Base-by-base conservation (phyloP, 1,140 invertebrate genomes). In the Pseudoatta argentina region DNA sequence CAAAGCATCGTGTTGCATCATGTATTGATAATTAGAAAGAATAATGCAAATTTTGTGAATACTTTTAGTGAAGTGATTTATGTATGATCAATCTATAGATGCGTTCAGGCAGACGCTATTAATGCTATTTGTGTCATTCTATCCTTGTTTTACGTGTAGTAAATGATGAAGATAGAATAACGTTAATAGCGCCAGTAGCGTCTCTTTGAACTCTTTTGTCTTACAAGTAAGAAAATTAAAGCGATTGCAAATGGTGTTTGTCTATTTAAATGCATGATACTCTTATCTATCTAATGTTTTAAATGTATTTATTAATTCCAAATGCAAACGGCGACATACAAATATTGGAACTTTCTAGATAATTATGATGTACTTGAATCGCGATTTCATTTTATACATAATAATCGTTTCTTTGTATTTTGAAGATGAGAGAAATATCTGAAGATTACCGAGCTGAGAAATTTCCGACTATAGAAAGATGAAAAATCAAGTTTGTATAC, bases 211-310 rank as follows among this genome's bases (percentile, higher is more conserved):
- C 4, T 24, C 34, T 39, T 39, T 7, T 39, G 10, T 67, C 30
- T 2, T 12, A 16, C 27, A 24, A 8, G 1, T 18, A 39, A 79
- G 12, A 67, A 69, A 69, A 69, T 55, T 21, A 34, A 53, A 53
- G 7, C 53, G 24, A 63, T 64, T 48, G 3, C 8, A 61, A 44
- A 18, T 18, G n/a, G 1, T 16, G 14, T 16, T 44, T 76, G 7
- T 48, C 34, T 76, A 34, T 77, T 73, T 34, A 14, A 73, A 39
- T 21, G 1, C 2, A 34, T 3, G 18, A n/a, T 18, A 12, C 2
- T 73, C 51, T 73, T 73, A 73, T 73, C 71, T 53, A n/a, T 55
- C 10, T 27, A 24, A 53, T 16, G 8, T 67, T 44, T 10, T 27
- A 18, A 30, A 55, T n/a, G 16, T 10, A 34, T 55, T 55, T 73